A percentile compares a stretch with the other conserved stretches of the same genome.
Evolutionary conservation across 2,797 vertebrate genomes (phyloP).

Genomic region (Diplodus puntazzo): DNA sequence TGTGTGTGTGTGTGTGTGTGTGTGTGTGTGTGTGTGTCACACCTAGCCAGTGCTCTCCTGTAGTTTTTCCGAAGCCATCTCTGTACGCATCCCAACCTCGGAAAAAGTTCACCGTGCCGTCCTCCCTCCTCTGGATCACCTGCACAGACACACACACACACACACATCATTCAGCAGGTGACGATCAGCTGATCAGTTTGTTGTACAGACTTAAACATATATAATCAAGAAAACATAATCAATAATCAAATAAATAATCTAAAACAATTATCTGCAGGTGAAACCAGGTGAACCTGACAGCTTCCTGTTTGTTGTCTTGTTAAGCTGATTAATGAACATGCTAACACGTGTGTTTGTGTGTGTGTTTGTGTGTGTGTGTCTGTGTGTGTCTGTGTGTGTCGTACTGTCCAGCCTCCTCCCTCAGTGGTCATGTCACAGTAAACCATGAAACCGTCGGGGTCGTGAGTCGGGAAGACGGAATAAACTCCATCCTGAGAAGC

Average conservation of each 20-base stretch:
- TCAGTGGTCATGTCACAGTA: conserved; percentile 96
- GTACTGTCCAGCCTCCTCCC: conserved; percentile 94
- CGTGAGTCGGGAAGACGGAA: conserved; percentile 92
- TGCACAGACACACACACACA: conserved; percentile 58
- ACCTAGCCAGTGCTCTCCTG: conserved; percentile 96
- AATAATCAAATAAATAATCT: too few relatives aligned
- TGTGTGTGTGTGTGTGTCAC: conserved; percentile 1
- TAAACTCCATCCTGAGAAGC: conserved; percentile 90
- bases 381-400: conserved; percentile 31
- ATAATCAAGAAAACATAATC: too few relatives aligned
- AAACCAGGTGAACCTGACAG: too few relatives aligned
- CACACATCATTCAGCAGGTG: not conserved
- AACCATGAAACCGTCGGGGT: conserved; percentile 92
- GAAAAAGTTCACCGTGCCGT: conserved; percentile 94
- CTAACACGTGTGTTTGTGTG: not conserved
- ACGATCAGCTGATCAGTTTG: not conserved
- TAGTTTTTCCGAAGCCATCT: conserved; percentile 93
- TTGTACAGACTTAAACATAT: too few relatives aligned
- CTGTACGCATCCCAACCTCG: conserved; percentile 93
- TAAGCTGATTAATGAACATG: too few relatives aligned
- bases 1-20: too few relatives aligned
- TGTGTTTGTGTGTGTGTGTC: conserved; percentile 34
- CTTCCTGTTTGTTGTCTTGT: too few relatives aligned
- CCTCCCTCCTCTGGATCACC: conserved; percentile 94
- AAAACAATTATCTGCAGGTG: too few relatives aligned